Evolutionary conservation across 2,888 invertebrate species (phyloP).

Genomic region (Folsomia manolachei): DNA sequence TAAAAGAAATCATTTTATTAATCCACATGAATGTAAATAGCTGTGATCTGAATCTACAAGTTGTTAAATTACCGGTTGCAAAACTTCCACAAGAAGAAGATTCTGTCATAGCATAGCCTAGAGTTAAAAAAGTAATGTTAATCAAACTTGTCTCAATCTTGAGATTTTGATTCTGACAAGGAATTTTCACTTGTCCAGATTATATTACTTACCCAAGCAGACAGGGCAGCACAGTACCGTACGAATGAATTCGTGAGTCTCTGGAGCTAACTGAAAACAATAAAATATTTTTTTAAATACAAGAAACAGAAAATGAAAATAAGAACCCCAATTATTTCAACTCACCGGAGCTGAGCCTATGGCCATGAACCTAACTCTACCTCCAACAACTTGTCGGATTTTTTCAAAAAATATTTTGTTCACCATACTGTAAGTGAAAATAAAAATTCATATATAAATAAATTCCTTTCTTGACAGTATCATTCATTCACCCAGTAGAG

Average conservation of each 20-base stretch:
- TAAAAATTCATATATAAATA: too few species aligned
- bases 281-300: too few species aligned
- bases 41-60: not conserved
- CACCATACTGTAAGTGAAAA: conserved; percentile 22
- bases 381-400: conserved; percentile 75
- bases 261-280: conserved; percentile 63
- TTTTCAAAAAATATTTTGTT: conserved; percentile 59
- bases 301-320: too few species aligned
- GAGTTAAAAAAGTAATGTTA: too few species aligned
- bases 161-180: too few species aligned
- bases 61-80: conserved; percentile 29
- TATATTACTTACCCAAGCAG: too few species aligned
- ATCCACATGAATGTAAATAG: too few species aligned
- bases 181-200: too few species aligned
- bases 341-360: conserved; percentile 80
- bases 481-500: too few species aligned
- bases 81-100: conserved; percentile 80
- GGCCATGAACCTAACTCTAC: conserved; percentile 65
- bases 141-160: too few species aligned
- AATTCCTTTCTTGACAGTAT: too few species aligned
- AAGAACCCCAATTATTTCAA: not conserved
- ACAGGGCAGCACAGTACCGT: conserved; percentile 87
- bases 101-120: conserved; percentile 96
- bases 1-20: too few species aligned
- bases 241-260: conserved; percentile 91